These are phyloP conservation scores for Andrena trimmerana DNA, from an alignment of 2,888 invertebrate species.

Conservation along the genomic window DNA sequence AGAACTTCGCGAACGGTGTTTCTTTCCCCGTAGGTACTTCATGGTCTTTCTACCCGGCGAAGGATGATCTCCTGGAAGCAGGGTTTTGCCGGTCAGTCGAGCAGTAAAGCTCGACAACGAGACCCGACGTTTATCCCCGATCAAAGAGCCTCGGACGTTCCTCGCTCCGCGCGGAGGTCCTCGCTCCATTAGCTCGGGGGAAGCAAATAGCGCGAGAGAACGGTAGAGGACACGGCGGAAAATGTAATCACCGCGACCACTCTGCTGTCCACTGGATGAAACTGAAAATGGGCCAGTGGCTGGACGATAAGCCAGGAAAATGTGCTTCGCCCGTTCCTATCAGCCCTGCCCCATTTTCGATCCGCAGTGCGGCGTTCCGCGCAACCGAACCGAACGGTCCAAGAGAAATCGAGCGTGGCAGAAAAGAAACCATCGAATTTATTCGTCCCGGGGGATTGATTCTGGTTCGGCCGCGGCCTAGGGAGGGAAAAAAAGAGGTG, in stretches of 20 bases:
- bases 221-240: neutral
- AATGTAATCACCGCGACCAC: conserved; percentile 11
- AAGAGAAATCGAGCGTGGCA: conserved; percentile 32
- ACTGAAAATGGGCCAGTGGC: neutral
- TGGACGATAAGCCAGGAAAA: conserved; percentile 14
- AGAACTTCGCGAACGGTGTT: neutral
- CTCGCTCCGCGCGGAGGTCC: too few species aligned
- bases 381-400: neutral
- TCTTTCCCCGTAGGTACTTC: neutral
- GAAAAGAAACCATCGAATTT: conserved; percentile 41
- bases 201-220: conserved; percentile 15
- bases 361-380: conserved; percentile 6
- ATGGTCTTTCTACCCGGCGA: neutral
- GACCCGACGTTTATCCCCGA: conserved; percentile 43
- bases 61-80: conserved; percentile 30
- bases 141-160: conserved; percentile 5
- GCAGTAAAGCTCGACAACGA: conserved; percentile 23
- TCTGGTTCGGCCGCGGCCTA: conserved; percentile 11
- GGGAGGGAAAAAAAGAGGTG: conserved; percentile 48
- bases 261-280: neutral
- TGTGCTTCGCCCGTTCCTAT: neutral
- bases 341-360: conserved; percentile 16
- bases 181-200: neutral
- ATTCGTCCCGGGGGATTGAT: conserved; percentile 48
- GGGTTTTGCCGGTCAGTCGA: conserved; percentile 4